These are phyloP conservation scores for Lithosia quadra DNA, from an alignment of 2,888 invertebrate genomes.

Conservation along the genomic window DNA sequence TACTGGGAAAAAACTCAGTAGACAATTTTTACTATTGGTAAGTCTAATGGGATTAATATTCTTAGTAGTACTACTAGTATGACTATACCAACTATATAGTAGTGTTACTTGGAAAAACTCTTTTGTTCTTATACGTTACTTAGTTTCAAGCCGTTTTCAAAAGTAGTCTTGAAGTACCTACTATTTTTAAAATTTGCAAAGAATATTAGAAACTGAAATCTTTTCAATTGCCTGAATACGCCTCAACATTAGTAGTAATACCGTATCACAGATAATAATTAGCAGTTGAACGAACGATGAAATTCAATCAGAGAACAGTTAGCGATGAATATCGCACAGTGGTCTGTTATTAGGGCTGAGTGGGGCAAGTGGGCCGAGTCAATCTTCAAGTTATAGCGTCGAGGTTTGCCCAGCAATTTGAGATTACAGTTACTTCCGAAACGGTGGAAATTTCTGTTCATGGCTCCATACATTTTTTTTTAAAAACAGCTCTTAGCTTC, in stretches of 20 bases:
- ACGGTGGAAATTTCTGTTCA: slow-evolving; percentile 41
- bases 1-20: too few relatives aligned
- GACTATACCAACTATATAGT: too few relatives aligned
- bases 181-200: too few relatives aligned
- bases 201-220: not conserved
- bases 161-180: slow-evolving; percentile 10
- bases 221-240: not conserved
- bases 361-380: too few relatives aligned
- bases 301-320: slow-evolving; percentile 79
- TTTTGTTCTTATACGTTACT: slow-evolving; percentile 32
- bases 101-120: too few relatives aligned
- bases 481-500: slow-evolving; percentile 15
- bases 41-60: too few relatives aligned
- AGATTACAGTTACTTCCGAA: slow-evolving; percentile 70
- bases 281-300: slow-evolving; percentile 62
- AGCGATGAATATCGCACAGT: slow-evolving; percentile 76
- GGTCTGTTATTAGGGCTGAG: slow-evolving; percentile 74
- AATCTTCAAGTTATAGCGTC: slow-evolving; percentile 59
- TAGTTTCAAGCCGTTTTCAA: slow-evolving; percentile 19
- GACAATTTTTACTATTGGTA: too few relatives aligned
- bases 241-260: slow-evolving; percentile 53
- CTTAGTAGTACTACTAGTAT: too few relatives aligned
- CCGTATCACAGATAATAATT: slow-evolving; percentile 72
- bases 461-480: not conserved
- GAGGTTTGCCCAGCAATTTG: slow-evolving; percentile 63